Evolutionary conservation across 2,113 vertebrate species (phyloP).

Genomic region (Himantopus leucocephalus): DNA sequence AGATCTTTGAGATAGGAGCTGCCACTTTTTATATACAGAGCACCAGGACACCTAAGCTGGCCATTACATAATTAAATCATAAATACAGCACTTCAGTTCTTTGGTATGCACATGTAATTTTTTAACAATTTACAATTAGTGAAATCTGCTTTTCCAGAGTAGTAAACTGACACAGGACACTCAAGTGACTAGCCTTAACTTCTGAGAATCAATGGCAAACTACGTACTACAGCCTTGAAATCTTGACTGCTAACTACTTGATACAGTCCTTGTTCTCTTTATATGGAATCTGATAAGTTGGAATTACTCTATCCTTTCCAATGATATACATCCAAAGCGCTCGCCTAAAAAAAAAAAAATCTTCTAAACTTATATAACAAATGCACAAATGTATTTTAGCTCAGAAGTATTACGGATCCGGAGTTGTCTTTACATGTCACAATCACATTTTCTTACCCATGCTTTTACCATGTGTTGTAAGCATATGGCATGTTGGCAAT

Average conservation of each 20-base stretch:
- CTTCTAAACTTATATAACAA: constrained; percentile 45
- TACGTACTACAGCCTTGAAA: neutral
- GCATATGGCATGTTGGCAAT: constrained; percentile 70
- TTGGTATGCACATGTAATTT: neutral
- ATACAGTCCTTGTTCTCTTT: neutral
- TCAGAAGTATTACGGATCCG: constrained; percentile 25
- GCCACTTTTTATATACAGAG: neutral
- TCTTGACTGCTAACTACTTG: neutral
- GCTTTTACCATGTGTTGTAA: constrained; percentile 69
- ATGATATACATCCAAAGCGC: neutral
- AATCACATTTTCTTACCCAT: constrained; percentile 64
- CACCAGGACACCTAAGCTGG: neutral
- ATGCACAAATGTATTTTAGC: constrained; percentile 53
- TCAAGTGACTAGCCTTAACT: neutral
- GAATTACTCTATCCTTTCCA: neutral
- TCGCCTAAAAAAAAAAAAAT: neutral
- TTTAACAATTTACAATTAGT: neutral
- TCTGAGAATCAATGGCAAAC: neutral
- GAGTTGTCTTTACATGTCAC: constrained; percentile 65
- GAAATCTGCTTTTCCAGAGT: neutral
- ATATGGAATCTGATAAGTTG: neutral
- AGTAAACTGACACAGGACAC: neutral
- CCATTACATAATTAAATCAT: neutral
- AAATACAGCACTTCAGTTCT: neutral
- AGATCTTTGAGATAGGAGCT: neutral